Conservation (phyloP, 2,797 vertebrate species). For the Chrosomus eos region DNA sequence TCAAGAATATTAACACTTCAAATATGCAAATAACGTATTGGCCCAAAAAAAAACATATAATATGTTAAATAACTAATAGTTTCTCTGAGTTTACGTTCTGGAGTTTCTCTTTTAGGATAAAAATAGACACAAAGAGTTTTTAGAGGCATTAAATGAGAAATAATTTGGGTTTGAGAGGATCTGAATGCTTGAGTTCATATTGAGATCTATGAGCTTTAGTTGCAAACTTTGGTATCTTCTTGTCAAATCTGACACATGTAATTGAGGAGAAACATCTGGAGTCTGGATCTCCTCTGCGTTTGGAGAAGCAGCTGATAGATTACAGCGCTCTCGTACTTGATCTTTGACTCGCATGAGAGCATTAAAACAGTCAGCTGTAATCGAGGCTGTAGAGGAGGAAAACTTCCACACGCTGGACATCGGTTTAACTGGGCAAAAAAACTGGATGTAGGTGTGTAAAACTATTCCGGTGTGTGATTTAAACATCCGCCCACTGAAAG, state of each 20-base stretch:
- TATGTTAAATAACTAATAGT: not conserved
- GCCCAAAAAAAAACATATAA: no score
- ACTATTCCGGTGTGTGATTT: conserved; percentile 34
- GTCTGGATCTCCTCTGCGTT: not conserved
- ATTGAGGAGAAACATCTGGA: not conserved
- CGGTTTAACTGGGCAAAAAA: conserved; percentile 1
- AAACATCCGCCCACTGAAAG: conserved; percentile 40
- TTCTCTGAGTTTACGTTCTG: no score
- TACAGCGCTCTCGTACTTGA: not conserved
- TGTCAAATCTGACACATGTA: not conserved
- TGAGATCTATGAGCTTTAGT: not conserved
- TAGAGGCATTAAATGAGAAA: not conserved
- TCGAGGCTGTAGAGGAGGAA: not conserved
- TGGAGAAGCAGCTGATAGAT: not conserved
- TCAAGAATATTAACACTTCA: not conserved
- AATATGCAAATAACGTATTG: not conserved
- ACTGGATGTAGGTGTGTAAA: conserved; percentile 38
- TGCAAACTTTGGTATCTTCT: no score
- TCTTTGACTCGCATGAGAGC: not conserved
- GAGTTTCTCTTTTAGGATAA: not conserved
- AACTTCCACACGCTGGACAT: not conserved
- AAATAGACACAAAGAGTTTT: not conserved
- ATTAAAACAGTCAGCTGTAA: conserved; percentile 12
- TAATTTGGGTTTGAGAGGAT: not conserved
- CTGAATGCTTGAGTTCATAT: not conserved